Percentiles rank a stretch among this genome's conserved stretches.
These are phyloP conservation scores for Pachyrhynchus sulphureomaculatus DNA, from an alignment of 1,140 invertebrate genomes.

Conservation along the genomic window DNA sequence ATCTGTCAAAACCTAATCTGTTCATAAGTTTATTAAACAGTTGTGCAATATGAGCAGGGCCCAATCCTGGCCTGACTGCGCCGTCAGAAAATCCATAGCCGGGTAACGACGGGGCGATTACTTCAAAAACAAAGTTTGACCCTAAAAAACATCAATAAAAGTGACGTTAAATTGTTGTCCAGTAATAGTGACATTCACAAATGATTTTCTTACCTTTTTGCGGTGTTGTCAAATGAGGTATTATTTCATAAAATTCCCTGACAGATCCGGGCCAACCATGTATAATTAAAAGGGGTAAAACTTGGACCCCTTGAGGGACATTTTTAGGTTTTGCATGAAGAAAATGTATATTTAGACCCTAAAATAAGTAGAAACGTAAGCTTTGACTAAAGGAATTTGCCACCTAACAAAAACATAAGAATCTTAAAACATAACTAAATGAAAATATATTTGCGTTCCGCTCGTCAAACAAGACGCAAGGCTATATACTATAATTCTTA, in stretches of 20 bases:
- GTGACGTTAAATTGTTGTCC: no score
- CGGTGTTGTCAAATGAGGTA: slow-evolving; percentile 68
- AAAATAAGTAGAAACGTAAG: no score
- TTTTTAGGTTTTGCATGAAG: slow-evolving; percentile 65
- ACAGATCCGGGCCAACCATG: slow-evolving; percentile 93
- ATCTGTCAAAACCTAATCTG: slow-evolving; percentile 73
- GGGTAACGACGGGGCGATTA: slow-evolving; percentile 62
- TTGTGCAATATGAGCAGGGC: slow-evolving; percentile 64
- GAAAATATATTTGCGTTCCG: no score
- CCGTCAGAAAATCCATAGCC: slow-evolving; percentile 74
- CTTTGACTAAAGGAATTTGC: no score
- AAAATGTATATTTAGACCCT: slow-evolving; percentile 73
- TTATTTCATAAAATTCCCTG: slow-evolving; percentile 81
- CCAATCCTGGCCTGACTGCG: slow-evolving; percentile 57
- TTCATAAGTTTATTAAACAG: slow-evolving; percentile 83
- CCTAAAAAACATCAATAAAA: not conserved
- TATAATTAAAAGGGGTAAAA: slow-evolving; percentile 72
- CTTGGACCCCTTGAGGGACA: slow-evolving; percentile 46
- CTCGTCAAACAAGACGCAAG: no score
- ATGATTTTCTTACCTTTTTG: slow-evolving; percentile 52
- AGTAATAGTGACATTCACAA: not conserved
- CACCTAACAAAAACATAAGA: no score
- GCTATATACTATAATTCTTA: slow-evolving; percentile 67
- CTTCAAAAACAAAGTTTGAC: slow-evolving; percentile 70
- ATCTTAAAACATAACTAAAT: no score